Evolutionary conservation across 35 echinoderm and acorn worm species (phyloP).

Genomic region (Heliocidaris erythrogramma): DNA sequence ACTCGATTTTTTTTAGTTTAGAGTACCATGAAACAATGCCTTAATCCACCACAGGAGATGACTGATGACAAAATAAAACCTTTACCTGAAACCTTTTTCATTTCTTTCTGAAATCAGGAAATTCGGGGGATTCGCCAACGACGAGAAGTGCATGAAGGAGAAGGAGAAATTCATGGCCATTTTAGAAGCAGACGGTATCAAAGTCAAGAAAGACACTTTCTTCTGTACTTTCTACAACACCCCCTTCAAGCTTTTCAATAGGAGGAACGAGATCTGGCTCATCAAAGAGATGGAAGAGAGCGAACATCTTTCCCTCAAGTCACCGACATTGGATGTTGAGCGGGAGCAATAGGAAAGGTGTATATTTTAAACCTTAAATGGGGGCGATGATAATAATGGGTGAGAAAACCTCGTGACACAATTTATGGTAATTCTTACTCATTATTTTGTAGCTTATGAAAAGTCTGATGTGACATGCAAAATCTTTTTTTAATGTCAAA

Average conservation of each 20-base stretch:
- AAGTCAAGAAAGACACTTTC: constrained; percentile 51
- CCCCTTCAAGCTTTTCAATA: constrained; percentile 64
- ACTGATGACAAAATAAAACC: neutral
- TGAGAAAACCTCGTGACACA: too few species aligned
- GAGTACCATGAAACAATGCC: neutral
- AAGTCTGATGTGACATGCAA: too few species aligned
- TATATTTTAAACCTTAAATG: too few species aligned
- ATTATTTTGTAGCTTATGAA: too few species aligned
- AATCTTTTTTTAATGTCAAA: too few species aligned
- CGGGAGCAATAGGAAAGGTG: neutral
- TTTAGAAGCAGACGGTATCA: neutral
- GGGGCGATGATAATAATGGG: too few species aligned
- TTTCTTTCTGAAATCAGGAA: neutral
- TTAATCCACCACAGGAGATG: neutral
- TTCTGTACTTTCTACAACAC: constrained; percentile 68
- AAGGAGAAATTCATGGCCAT: neutral
- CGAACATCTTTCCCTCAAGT: neutral
- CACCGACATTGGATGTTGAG: neutral
- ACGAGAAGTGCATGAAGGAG: neutral
- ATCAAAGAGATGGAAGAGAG: constrained; percentile 8
- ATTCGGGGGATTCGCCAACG: neutral
- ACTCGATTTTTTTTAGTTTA: too few species aligned
- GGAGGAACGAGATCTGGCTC: constrained; percentile 78
- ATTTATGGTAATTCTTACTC: too few species aligned
- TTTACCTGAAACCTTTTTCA: neutral